phyloP scores from a whole-genome alignment of 2,113 vertebrate genomes.

The Ptilorrhoa leucosticta region DNA sequence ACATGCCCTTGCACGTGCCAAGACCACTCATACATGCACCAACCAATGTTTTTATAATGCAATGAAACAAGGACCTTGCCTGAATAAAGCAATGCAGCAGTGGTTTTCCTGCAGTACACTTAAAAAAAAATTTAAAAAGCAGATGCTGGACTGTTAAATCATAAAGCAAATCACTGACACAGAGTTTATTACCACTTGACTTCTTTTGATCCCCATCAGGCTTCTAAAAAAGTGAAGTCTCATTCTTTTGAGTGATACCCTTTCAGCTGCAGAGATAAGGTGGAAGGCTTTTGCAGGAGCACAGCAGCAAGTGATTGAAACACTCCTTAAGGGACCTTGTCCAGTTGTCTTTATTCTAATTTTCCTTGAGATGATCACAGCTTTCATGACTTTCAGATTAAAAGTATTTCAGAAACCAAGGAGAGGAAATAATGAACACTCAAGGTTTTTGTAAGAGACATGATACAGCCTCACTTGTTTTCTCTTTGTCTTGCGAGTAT shows the following conservation, averaged over 20 bases:
- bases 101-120: background rate
- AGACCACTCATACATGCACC: background rate
- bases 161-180: background rate
- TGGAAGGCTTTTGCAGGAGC: conserved; percentile 19
- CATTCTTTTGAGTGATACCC: background rate
- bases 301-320: conserved; percentile 28
- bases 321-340: background rate
- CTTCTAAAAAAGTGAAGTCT: conserved; percentile 35
- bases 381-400: conserved; percentile 21
- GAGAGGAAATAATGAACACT: background rate
- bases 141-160: background rate
- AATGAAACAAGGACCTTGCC: background rate
- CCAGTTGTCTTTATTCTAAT: conserved; percentile 35
- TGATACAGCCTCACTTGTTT: background rate
- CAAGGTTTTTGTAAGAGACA: background rate
- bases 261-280: conserved; percentile 30
- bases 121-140: background rate
- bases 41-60: background rate
- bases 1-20: background rate
- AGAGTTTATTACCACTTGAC: conserved; percentile 21
- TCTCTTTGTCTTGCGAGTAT: background rate
- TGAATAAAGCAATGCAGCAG: background rate
- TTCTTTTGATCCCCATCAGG: conserved; percentile 15
- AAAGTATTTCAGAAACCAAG: background rate
- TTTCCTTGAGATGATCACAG: conserved; percentile 38